Evolutionary conservation across 2,797 vertebrate species (phyloP).

Genomic region (Oryzias dopingdopingensis): DNA sequence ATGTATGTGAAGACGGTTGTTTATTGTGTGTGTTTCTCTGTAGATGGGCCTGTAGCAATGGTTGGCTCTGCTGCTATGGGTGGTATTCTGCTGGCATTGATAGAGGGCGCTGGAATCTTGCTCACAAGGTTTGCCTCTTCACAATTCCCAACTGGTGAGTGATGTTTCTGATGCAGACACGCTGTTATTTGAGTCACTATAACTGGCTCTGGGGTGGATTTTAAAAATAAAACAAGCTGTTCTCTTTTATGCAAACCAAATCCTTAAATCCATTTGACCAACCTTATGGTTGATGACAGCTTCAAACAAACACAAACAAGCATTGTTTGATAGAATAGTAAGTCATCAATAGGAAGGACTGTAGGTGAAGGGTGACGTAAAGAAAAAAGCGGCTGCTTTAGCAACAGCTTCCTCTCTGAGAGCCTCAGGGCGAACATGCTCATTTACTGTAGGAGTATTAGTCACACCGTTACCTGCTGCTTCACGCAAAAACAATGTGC

Average conservation of each 20-base stretch:
- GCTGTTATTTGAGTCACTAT: not conserved
- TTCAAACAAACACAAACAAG: not conserved
- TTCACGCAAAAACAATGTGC: too few species aligned
- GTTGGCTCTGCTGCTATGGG: slow-evolving; percentile 96
- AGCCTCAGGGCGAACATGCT: too few species aligned
- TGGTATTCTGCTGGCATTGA: slow-evolving; percentile 92
- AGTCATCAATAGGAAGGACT: too few species aligned
- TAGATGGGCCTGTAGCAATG: slow-evolving; percentile 96
- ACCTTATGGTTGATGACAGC: not conserved
- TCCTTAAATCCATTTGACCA: not conserved
- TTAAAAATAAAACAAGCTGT: not conserved
- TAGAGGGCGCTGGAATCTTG: slow-evolving; percentile 95
- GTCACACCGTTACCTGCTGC: too few species aligned
- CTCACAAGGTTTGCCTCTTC: slow-evolving; percentile 92
- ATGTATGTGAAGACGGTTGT: not conserved
- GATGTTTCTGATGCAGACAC: not conserved
- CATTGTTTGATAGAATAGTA: not conserved
- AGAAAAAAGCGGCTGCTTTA: too few species aligned
- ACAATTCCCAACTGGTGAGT: slow-evolving; percentile 91
- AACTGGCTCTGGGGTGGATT: not conserved
- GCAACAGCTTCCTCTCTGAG: too few species aligned
- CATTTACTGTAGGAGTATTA: too few species aligned
- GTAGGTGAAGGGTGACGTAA: too few species aligned
- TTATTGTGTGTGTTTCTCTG: slow-evolving; percentile 1
- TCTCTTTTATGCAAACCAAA: not conserved